These are phyloP conservation scores for Linnaemya vulpina DNA, from an alignment of 2,888 invertebrate species.

Conservation along the genomic window DNA sequence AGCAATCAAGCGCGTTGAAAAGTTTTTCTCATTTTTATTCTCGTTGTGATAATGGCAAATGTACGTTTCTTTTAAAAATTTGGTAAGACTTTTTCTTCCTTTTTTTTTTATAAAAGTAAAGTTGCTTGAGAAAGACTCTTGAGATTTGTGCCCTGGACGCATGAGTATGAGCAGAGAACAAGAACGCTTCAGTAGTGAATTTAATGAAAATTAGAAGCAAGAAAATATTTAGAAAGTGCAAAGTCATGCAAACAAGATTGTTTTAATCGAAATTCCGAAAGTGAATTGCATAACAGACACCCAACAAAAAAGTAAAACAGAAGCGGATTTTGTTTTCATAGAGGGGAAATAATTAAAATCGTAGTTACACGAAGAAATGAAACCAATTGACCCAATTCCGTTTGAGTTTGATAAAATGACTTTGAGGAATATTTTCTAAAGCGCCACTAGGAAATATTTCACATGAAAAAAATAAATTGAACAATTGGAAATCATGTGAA, in stretches of 20 bases:
- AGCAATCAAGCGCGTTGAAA: conserved; percentile 61
- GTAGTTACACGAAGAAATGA: conserved; percentile 21
- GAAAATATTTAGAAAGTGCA: conserved; percentile 51
- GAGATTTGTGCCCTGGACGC: conserved; percentile 48
- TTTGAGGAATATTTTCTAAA: neutral
- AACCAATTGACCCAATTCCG: conserved; percentile 46
- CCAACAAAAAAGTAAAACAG: neutral
- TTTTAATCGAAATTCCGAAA: conserved; percentile 28
- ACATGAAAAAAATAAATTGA: neutral
- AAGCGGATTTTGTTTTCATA: neutral
- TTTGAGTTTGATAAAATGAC: conserved; percentile 4
- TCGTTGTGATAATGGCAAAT: conserved; percentile 54
- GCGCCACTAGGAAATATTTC: neutral
- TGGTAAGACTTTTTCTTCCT: conserved; percentile 11
- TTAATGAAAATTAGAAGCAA: conserved; percentile 37
- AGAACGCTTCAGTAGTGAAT: neutral
- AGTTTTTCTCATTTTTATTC: conserved; percentile 32
- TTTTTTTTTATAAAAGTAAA: neutral
- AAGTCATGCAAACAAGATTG: conserved; percentile 57
- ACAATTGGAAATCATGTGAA: no score
- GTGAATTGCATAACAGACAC: conserved; percentile 46
- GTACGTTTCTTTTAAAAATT: conserved; percentile 26
- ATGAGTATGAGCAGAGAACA: neutral
- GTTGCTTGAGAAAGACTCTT: conserved; percentile 66
- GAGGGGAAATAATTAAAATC: conserved; percentile 36